phyloP scores from a whole-genome alignment of 2,113 vertebrate species.

The Siphamia tubifer region DNA sequence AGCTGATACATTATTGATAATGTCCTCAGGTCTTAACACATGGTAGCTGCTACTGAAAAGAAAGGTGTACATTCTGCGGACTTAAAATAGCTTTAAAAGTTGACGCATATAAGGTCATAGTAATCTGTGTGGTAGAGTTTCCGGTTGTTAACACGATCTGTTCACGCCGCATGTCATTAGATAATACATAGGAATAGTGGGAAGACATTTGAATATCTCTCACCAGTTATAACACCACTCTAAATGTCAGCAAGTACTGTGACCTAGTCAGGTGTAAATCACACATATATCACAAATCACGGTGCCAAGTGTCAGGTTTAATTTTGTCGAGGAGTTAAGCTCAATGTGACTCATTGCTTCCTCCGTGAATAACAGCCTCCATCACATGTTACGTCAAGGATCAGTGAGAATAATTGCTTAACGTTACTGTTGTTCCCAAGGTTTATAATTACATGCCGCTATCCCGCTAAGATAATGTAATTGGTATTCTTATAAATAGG shows the following conservation, averaged over 20 bases:
- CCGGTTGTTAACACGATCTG: neutral
- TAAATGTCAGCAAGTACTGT: neutral
- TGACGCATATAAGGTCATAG: neutral
- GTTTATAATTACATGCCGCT: no score
- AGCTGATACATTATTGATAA: slow-evolving; percentile 55
- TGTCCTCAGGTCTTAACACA: slow-evolving; percentile 37
- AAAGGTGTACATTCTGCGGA: slow-evolving; percentile 11
- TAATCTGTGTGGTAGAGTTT: neutral
- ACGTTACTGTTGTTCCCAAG: neutral
- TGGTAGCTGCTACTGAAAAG: slow-evolving; percentile 10
- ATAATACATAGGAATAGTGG: neutral
- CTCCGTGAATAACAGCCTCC: slow-evolving; percentile 17
- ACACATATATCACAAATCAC: neutral
- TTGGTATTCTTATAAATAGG: no score
- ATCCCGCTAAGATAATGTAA: no score
- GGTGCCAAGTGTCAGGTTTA: neutral
- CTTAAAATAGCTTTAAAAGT: neutral
- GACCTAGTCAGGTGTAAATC: neutral
- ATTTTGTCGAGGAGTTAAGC: neutral
- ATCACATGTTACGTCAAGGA: slow-evolving; percentile 29
- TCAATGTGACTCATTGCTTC: slow-evolving; percentile 29
- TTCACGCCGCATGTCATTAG: neutral
- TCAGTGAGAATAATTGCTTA: neutral
- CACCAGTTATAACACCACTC: neutral
- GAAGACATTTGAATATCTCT: neutral